A percentile compares a stretch with the other conserved stretches of the same genome.
Evolutionary conservation across 1,140 invertebrate species (phyloP).

Genomic region (Achatina immaculata): DNA sequence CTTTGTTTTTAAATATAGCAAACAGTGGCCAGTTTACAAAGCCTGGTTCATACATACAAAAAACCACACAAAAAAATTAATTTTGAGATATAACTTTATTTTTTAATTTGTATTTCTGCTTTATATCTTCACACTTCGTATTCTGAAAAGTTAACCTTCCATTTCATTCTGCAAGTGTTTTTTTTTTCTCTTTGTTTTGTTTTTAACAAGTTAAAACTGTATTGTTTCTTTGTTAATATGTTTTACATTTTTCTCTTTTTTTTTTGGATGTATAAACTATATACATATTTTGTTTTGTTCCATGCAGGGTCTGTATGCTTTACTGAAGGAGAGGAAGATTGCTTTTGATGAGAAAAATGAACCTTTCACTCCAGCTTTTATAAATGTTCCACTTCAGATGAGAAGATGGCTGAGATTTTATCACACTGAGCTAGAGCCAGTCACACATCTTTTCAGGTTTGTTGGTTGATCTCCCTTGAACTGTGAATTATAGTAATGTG

Average conservation of each 20-base stretch:
- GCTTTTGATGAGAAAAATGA: constrained; percentile 35
- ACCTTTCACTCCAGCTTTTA: constrained; percentile 35
- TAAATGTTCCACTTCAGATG: constrained; percentile 49
- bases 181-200: too few species aligned
- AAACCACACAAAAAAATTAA: too few species aligned
- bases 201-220: not conserved
- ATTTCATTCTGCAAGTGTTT: too few species aligned
- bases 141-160: too few species aligned
- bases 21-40: too few species aligned
- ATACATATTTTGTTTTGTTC: too few species aligned
- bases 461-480: not conserved
- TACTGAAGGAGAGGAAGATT: constrained; percentile 46
- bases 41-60: too few species aligned
- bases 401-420: constrained; percentile 49
- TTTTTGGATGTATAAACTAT: not conserved
- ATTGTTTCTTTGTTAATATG: not conserved
- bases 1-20: too few species aligned
- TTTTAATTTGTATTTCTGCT: too few species aligned
- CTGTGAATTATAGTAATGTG: not conserved
- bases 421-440: constrained; percentile 39
- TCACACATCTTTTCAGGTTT: constrained; percentile 41
- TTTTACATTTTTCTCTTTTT: not conserved
- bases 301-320: constrained; percentile 49
- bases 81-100: too few species aligned
- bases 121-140: too few species aligned